phyloP scores from a whole-genome alignment of 2,888 invertebrate species.

The Copidosoma aretas region DNA sequence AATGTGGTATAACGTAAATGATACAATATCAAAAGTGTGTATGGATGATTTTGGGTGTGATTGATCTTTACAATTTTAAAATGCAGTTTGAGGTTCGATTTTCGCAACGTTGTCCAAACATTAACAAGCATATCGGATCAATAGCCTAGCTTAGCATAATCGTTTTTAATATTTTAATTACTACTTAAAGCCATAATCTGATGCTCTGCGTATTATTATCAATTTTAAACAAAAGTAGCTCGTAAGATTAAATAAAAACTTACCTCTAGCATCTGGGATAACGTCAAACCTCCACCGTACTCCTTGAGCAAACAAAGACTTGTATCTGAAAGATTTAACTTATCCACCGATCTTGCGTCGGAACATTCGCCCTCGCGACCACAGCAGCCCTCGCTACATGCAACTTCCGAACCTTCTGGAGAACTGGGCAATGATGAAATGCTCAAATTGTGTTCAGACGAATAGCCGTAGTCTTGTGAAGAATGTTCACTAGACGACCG shows the following conservation, averaged over 20 bases:
- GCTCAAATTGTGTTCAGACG: conserved; percentile 82
- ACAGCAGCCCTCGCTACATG: conserved; percentile 88
- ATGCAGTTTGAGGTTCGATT: too few species aligned
- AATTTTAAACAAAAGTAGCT: too few species aligned
- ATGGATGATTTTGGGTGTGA: too few species aligned
- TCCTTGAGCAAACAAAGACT: conserved; percentile 54
- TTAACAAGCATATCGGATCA: too few species aligned
- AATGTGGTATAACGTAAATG: not conserved
- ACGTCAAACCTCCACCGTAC: conserved; percentile 68
- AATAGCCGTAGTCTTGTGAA: conserved; percentile 86
- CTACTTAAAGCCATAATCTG: too few species aligned
- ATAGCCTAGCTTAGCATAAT: too few species aligned
- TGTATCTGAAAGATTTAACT: conserved; percentile 54
- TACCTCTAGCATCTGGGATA: conserved; percentile 83
- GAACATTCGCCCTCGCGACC: conserved; percentile 70
- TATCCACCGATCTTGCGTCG: conserved; percentile 54
- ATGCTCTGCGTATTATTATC: too few species aligned
- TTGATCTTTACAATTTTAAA: too few species aligned
- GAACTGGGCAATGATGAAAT: conserved; percentile 83
- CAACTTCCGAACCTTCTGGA: conserved; percentile 88
- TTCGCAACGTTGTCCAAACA: too few species aligned
- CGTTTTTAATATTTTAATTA: too few species aligned
- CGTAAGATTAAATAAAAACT: conserved; percentile 47
- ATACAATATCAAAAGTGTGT: too few species aligned
- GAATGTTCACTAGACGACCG: conserved; percentile 72